Percentiles rank a stretch among this genome's conserved stretches.
These are phyloP conservation scores for Eurois occulta DNA, from an alignment of 2,888 invertebrate genomes.

Conservation along the genomic window DNA sequence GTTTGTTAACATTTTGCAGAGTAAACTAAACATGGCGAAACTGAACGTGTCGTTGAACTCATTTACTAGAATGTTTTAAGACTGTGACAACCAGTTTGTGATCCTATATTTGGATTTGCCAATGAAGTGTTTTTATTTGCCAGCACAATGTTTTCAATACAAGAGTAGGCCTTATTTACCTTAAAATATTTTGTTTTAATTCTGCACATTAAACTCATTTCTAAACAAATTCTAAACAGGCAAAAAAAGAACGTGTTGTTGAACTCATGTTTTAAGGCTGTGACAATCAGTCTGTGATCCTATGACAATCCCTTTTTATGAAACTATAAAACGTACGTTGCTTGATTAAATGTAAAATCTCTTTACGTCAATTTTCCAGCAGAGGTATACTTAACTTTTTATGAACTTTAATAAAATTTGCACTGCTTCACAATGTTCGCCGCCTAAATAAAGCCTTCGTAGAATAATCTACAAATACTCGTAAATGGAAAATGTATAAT, in stretches of 20 bases:
- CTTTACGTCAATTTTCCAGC: constrained; percentile 11
- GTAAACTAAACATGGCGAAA: neutral
- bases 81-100: constrained; percentile 30
- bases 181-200: neutral
- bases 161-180: neutral
- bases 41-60: constrained; percentile 7
- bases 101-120: constrained; percentile 6
- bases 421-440: constrained; percentile 10
- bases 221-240: neutral
- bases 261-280: constrained; percentile 26
- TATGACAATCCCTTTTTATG: constrained; percentile 29
- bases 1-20: neutral
- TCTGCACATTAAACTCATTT: neutral
- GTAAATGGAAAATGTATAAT: constrained; percentile 14
- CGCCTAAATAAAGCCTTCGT: constrained; percentile 31
- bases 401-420: constrained; percentile 30
- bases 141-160: neutral
- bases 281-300: constrained; percentile 37
- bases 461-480: constrained; percentile 21
- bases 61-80: constrained; percentile 13
- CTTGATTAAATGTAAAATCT: constrained; percentile 54
- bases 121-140: neutral
- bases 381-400: constrained; percentile 24
- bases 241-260: neutral
- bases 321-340: constrained; percentile 41